Evolutionary conservation across 2,797 vertebrate species (phyloP), one percentile per base, ranked within the genome.

Genomic region (Eulemur mongoz): DNA sequence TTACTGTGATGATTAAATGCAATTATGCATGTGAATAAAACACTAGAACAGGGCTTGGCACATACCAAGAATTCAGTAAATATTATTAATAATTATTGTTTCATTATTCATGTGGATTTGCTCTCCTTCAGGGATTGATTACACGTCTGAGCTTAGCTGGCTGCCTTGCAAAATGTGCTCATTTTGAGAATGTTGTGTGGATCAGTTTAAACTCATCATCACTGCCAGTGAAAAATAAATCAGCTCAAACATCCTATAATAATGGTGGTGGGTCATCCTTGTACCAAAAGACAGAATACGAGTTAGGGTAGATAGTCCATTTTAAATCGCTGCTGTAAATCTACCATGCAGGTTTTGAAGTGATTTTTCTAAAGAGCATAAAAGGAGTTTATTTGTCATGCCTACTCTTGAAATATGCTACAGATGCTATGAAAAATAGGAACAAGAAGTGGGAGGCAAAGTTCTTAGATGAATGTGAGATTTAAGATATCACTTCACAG

Each of bases 361-460:
- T 45, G 81, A 81, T 86, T 92, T 40, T 89, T 93, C 65, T 83
- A 80, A 91, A 91, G 83, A 65, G 48, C 63, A 40, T 79, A 48
- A 93, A 92, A 88, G 45, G 45, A 89, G 81, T 88, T 82, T 94
- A 82, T 93, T 97, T 96, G 93, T 93, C 78, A 59, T 91, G 54
- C 50, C 93, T 75, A 30, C 45, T 86, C 82, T 84, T 93, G 75
- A 93, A 96, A 95, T 83, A 67, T 57, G 92, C 70, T 89, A 52
- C 83, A 92, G 93, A 95, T 83, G 83, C 89, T 94, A 59, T 59
- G 79, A 87, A 92, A 95, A 96, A 94, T 63, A 93, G 91, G 93
- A 76, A 95, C 52, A 93, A 83, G 88, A 79, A 83, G 94, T 72
- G 76, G 95, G 96, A 91, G 91, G 95, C 79, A 35, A 78, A 72